A percentile compares a stretch with the other conserved stretches of the same genome.
phyloP scores from a whole-genome alignment of 2,888 invertebrate species.

The Hirudinaria manillensis region DNA sequence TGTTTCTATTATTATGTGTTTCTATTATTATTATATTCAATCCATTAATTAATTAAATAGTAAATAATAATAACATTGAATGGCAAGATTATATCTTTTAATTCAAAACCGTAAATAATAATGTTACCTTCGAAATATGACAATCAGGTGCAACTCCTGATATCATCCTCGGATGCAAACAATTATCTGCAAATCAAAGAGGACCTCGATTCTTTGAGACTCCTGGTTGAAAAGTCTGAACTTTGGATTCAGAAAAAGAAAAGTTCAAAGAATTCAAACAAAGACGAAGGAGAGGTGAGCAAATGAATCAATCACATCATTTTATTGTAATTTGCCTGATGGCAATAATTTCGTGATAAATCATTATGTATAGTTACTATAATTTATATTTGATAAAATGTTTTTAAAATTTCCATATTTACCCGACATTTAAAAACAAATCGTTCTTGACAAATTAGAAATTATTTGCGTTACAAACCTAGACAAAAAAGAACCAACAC shows the following conservation, averaged over 20 bases:
- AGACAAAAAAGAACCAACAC: background rate
- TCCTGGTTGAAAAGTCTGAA: conserved; percentile 30
- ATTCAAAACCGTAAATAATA: too few species aligned
- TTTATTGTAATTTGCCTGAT: background rate
- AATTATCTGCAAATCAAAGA: conserved; percentile 21
- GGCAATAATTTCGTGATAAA: background rate
- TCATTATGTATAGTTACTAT: background rate
- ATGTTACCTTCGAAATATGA: too few species aligned
- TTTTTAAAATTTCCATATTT: too few species aligned
- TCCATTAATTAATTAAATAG: too few species aligned
- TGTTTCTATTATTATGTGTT: too few species aligned
- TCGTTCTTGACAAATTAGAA: too few species aligned
- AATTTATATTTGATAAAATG: too few species aligned
- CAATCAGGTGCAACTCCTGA: conserved; percentile 27
- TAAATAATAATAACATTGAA: too few species aligned
- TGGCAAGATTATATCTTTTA: too few species aligned
- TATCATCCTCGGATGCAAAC: conserved; percentile 20
- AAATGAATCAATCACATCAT: background rate
- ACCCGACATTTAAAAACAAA: too few species aligned
- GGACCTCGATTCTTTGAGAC: conserved; percentile 12
- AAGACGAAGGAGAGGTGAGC: background rate
- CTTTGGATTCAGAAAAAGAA: conserved; percentile 29
- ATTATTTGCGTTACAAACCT: too few species aligned
- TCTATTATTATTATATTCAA: too few species aligned
- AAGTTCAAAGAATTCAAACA: background rate